Percentiles rank a stretch among this genome's conserved stretches.
These are phyloP conservation scores for Sinohyriopsis cumingii DNA, from an alignment of 2,888 invertebrate genomes.

Conservation along the genomic window DNA sequence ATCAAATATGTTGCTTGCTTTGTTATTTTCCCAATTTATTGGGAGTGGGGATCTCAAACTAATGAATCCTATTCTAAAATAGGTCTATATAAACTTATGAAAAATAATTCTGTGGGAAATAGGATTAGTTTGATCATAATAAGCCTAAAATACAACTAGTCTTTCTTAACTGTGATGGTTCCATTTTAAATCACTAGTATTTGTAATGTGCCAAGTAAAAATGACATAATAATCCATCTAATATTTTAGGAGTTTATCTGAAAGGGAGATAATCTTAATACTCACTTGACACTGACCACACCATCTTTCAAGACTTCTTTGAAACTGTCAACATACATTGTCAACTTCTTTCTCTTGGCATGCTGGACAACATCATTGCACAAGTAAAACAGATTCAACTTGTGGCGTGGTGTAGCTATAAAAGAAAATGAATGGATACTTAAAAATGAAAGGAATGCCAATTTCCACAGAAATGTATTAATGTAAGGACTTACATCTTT, in stretches of 20 bases:
- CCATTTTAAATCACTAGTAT: neutral
- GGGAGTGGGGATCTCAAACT: too few relatives aligned
- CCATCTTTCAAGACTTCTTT: constrained; percentile 93
- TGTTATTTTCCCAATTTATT: too few relatives aligned
- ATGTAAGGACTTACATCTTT: neutral
- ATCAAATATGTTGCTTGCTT: too few relatives aligned
- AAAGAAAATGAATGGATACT: constrained; percentile 9
- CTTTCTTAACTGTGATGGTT: too few relatives aligned
- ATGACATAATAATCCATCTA: neutral
- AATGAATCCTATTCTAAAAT: too few relatives aligned
- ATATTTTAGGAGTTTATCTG: neutral
- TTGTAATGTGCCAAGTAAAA: neutral
- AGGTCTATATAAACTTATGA: too few relatives aligned
- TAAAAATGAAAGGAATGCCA: constrained; percentile 7
- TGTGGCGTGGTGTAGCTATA: constrained; percentile 85
- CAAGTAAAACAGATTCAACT: constrained; percentile 91
- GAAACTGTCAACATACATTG: constrained; percentile 87
- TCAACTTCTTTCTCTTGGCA: constrained; percentile 88
- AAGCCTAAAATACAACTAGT: too few relatives aligned
- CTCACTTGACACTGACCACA: constrained; percentile 78
- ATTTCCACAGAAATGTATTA: neutral
- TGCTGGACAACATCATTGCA: constrained; percentile 99
- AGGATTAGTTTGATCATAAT: too few relatives aligned
- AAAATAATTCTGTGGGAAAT: too few relatives aligned
- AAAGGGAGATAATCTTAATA: neutral